Percentiles rank a stretch among this genome's conserved stretches.
phyloP scores from a whole-genome alignment of 2,113 vertebrate species.

The Macquaria australasica region DNA sequence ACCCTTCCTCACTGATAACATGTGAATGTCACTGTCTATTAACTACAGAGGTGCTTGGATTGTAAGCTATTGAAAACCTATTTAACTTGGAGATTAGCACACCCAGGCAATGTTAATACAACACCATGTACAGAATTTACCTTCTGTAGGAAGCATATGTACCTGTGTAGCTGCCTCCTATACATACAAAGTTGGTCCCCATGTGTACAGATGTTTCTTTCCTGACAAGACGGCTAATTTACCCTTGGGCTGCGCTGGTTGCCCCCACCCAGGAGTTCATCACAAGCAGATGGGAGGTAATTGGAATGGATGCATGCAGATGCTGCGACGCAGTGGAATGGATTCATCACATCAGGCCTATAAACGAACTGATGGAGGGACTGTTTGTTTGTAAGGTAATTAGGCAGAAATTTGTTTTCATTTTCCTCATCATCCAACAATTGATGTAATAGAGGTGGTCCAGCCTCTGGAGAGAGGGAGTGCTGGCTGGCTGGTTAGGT shows the following conservation, averaged over 20 bases:
- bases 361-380: conserved; percentile 88
- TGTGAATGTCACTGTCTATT: conserved; percentile 13
- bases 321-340: conserved; percentile 87
- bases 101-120: conserved; percentile 31
- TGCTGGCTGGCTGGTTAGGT: conserved; percentile 36
- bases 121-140: conserved; percentile 28
- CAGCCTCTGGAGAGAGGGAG: conserved; percentile 58
- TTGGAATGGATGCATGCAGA: conserved; percentile 89
- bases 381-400: conserved; percentile 93
- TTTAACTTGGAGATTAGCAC: conserved; percentile 37
- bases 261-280: conserved; percentile 77
- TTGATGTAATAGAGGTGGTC: conserved; percentile 79
- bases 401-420: conserved; percentile 95
- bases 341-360: conserved; percentile 88
- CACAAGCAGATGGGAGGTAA: conserved; percentile 90
- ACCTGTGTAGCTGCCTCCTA: conserved; percentile 46
- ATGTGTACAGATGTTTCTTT: conserved; percentile 82
- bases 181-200: conserved; percentile 70
- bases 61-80: conserved; percentile 19
- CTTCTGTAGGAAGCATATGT: conserved; percentile 44
- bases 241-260: conserved; percentile 78
- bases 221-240: conserved; percentile 85
- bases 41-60: conserved; percentile 21
- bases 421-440: conserved; percentile 82
- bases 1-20: conserved; percentile 9